These are phyloP conservation scores for Zhuqinia jingwanae DNA, from an alignment of 2,888 invertebrate species.

Conservation along the genomic window DNA sequence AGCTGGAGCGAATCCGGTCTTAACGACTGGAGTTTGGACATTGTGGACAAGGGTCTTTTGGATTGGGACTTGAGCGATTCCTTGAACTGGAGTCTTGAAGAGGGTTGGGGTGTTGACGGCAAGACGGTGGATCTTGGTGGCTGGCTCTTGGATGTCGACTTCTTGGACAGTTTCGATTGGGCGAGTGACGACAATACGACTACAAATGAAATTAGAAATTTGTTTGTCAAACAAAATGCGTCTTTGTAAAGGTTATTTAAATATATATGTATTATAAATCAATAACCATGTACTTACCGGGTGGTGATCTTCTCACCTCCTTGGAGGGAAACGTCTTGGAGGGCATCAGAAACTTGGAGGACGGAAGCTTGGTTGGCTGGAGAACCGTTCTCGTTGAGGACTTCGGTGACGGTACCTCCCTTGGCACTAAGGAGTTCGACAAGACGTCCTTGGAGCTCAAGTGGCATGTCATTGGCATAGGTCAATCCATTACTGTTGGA, in stretches of 20 bases:
- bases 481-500: slow-evolving; percentile 72
- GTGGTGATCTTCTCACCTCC: slow-evolving; percentile 84
- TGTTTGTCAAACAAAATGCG: no score
- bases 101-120: slow-evolving; percentile 84
- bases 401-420: slow-evolving; percentile 81
- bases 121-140: slow-evolving; percentile 84
- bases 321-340: slow-evolving; percentile 82
- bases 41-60: slow-evolving; percentile 74
- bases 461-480: slow-evolving; percentile 77
- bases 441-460: slow-evolving; percentile 82
- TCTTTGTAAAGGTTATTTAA: no score
- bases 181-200: slow-evolving; percentile 84
- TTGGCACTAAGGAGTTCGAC: slow-evolving; percentile 83
- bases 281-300: no score
- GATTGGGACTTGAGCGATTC: slow-evolving; percentile 81
- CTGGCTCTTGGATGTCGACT: slow-evolving; percentile 84
- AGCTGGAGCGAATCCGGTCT: slow-evolving; percentile 68
- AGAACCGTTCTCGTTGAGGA: slow-evolving; percentile 81
- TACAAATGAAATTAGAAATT: no score
- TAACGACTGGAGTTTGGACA: slow-evolving; percentile 77
- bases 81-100: slow-evolving; percentile 82
- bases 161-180: slow-evolving; percentile 85
- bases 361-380: slow-evolving; percentile 80
- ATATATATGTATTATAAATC: no score
- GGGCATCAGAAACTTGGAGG: slow-evolving; percentile 83